Evolutionary conservation across 2,113 vertebrate species (phyloP), one percentile per base, ranked within the genome.

Genomic region (Platichthys flesus): DNA sequence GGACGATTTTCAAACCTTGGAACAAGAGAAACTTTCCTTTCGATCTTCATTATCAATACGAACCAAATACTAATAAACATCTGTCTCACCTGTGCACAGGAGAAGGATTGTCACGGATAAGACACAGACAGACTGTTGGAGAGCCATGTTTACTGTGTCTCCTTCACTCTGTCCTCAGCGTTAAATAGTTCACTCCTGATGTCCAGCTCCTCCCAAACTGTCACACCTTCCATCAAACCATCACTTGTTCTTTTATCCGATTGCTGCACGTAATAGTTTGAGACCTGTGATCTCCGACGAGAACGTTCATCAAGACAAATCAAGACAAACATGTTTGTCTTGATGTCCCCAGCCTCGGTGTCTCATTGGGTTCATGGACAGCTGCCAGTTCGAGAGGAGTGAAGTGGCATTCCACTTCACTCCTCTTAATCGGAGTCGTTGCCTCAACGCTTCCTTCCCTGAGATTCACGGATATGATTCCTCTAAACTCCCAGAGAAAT

Each of bases 81-180:
- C 18, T n/a, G 15, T 18, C 71, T 76, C 63, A 82, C 83, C 79
- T 64, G 10, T 5, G 51, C 20, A 6, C 3, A 16, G 67, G 26
- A 85, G 56, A 28, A 49, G 0, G 52, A 71, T 9, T 20, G 40
- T 3, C 78, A 67, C 13, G 2, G 61, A 12, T 0, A 62, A 21
- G 20, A 1, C 28, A 7, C 20, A 67, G 10, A 67, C 15, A 23
- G 63, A 3, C 20, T 58, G 56, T 15, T 13, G 21, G 3, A 67
- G 5, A 57, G 51, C 66, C 83, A 85, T 85, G 3, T 35, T 15
- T 1, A 5, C 16, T 3, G 7, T 20, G 16, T 0, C 45, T 20
- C 23, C 3, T 35, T n/a, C 67, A 45, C 51, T 23, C 45, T 10
- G 5, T 9, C 2, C 23, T 16, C 20, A 1, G 4, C 1, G 0